Conservation (phyloP, 2,888 invertebrate genomes). For the Pocota personata region DNA sequence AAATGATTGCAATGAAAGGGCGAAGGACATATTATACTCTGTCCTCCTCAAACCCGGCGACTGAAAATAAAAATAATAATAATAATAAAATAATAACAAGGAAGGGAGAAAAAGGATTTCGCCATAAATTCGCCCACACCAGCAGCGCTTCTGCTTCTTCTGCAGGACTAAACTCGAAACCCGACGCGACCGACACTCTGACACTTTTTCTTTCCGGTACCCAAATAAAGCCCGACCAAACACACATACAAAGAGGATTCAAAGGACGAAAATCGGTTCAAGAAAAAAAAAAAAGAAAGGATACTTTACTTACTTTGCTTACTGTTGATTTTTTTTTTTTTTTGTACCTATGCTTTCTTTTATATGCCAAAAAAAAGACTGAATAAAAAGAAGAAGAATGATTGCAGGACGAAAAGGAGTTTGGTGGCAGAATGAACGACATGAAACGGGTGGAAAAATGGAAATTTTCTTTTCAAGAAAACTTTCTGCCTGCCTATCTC, state of each 20-base stretch:
- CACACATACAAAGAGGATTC: constrained; percentile 2
- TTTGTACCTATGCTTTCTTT: constrained; percentile 5
- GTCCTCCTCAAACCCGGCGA: constrained; percentile 40
- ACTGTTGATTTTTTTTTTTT: constrained; percentile 26
- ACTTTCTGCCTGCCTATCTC: constrained; percentile 37
- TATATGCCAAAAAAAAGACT: constrained; percentile 36
- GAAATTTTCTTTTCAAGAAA: constrained; percentile 59
- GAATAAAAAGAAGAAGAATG: constrained; percentile 1
- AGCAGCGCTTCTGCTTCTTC: background rate
- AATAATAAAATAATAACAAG: constrained; percentile 70
- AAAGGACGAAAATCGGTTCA: constrained; percentile 52
- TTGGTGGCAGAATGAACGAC: constrained; percentile 4
- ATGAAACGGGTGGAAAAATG: constrained; percentile 56
- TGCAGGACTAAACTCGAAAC: constrained; percentile 15
- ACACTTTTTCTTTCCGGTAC: constrained; percentile 53
- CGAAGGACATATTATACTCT: constrained; percentile 65
- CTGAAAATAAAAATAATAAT: constrained; percentile 70
- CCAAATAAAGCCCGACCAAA: constrained; percentile 9
- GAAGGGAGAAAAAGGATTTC: constrained; percentile 67
- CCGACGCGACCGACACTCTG: constrained; percentile 55
- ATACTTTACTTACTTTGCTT: constrained; percentile 62
- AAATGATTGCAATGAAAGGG: constrained; percentile 70
- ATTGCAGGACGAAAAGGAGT: constrained; percentile 31
- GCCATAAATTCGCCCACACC: constrained; percentile 61
- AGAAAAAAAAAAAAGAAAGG: constrained; percentile 35